These are phyloP conservation scores for Myrmophylax atrothorax DNA, from an alignment of 2,113 vertebrate genomes.

Conservation along the genomic window DNA sequence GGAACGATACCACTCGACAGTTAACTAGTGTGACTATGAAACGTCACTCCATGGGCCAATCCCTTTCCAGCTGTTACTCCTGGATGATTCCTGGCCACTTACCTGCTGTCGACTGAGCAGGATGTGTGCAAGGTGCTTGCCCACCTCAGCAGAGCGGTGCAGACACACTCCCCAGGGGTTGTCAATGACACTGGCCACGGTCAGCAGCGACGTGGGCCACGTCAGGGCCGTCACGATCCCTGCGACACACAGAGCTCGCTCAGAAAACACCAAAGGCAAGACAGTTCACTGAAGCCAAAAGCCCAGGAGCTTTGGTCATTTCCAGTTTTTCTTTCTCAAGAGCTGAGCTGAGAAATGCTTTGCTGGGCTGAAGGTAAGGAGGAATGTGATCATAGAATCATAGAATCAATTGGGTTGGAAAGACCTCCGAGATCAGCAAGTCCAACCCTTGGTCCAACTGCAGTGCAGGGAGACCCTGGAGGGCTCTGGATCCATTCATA, in stretches of 20 bases:
- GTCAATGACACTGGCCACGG: constrained; percentile 90
- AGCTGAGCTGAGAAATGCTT: neutral
- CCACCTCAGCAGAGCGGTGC: constrained; percentile 90
- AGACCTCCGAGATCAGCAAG: too few species aligned
- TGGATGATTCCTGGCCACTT: neutral
- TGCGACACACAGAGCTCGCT: constrained; percentile 46
- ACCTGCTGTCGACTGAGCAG: constrained; percentile 92
- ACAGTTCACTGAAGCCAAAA: neutral
- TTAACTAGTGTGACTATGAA: neutral
- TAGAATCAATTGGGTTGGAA: too few species aligned
- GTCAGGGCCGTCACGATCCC: constrained; percentile 91
- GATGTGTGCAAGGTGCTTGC: constrained; percentile 93
- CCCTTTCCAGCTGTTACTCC: neutral
- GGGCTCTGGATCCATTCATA: too few species aligned
- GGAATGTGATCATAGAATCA: neutral
- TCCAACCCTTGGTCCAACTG: too few species aligned
- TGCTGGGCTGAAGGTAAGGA: constrained; percentile 24
- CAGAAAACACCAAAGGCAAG: neutral
- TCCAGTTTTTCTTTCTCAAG: constrained; percentile 32
- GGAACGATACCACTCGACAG: neutral
- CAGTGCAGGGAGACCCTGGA: too few species aligned
- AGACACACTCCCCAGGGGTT: constrained; percentile 97
- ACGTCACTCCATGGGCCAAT: neutral
- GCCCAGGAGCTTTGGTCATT: neutral
- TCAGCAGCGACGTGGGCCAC: constrained; percentile 89